Evolutionary conservation across 2,113 vertebrate species (phyloP).

Genomic region (Chamaea fasciata): DNA sequence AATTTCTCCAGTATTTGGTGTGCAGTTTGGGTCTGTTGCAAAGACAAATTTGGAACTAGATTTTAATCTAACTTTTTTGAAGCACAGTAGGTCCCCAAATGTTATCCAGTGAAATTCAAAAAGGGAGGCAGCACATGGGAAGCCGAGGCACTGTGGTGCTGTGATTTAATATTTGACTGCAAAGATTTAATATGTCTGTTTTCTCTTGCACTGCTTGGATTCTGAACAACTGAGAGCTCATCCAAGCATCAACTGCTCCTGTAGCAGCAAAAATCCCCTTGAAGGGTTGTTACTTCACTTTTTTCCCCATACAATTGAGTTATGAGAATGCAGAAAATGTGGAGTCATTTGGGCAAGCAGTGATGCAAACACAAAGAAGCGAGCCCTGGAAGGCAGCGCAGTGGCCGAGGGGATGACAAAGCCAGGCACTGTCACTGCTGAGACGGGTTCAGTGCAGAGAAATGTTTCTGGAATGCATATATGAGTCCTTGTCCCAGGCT

Average conservation of each 20-base stretch:
- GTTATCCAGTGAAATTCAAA: background rate
- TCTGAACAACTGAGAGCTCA: background rate
- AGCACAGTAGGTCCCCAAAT: background rate
- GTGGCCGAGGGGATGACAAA: background rate
- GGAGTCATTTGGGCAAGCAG: background rate
- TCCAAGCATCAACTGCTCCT: background rate
- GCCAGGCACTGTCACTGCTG: background rate
- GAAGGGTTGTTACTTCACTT: background rate
- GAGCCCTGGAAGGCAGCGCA: accelerated
- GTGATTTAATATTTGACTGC: background rate
- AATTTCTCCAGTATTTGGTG: background rate
- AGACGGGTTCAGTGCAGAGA: background rate
- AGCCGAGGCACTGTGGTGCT: background rate
- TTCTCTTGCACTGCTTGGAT: background rate
- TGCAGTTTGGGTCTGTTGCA: background rate
- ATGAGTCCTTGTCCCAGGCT: background rate
- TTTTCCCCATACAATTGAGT: background rate
- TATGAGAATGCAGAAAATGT: background rate
- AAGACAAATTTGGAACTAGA: background rate
- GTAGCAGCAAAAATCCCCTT: background rate
- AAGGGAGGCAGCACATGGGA: background rate
- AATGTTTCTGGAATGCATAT: constrained; percentile 15
- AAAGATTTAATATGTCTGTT: background rate
- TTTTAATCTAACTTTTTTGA: background rate
- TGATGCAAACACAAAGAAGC: background rate